These are phyloP conservation scores for Trichopoda pennipes DNA, from an alignment of 2,888 invertebrate species.

Conservation along the genomic window DNA sequence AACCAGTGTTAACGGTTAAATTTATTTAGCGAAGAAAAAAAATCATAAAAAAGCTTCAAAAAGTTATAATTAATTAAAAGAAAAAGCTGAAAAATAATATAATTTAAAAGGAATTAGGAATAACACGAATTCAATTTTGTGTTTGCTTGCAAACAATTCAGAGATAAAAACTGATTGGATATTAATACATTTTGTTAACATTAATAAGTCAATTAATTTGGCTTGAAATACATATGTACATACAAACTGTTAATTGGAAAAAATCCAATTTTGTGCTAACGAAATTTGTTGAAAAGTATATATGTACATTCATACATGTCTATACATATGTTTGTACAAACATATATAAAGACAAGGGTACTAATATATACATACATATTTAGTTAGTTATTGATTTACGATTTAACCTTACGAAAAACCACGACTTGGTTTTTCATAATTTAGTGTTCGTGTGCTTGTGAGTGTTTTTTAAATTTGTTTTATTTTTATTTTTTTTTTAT, in stretches of 20 bases:
- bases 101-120: slow-evolving; percentile 4
- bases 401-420: slow-evolving; percentile 62
- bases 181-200: no score
- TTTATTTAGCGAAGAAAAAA: slow-evolving; percentile 38
- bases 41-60: background rate
- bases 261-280: background rate
- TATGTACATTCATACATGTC: background rate
- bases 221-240: no score
- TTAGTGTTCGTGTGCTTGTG: slow-evolving; percentile 23
- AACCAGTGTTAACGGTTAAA: slow-evolving; percentile 47
- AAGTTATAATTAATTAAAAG: slow-evolving; percentile 21
- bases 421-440: slow-evolving; percentile 53
- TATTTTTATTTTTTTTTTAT: slow-evolving; percentile 15
- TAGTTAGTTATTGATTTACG: slow-evolving; percentile 59
- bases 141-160: background rate
- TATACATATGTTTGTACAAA: background rate
- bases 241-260: no score
- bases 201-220: no score
- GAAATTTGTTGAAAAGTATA: background rate
- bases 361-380: background rate
- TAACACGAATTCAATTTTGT: background rate
- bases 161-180: no score
- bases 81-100: slow-evolving; percentile 14
- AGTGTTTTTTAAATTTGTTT: slow-evolving; percentile 11
- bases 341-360: no score